Evolutionary conservation across 2,113 vertebrate species (phyloP).

Genomic region (Poeciliopsis occidentalis): DNA sequence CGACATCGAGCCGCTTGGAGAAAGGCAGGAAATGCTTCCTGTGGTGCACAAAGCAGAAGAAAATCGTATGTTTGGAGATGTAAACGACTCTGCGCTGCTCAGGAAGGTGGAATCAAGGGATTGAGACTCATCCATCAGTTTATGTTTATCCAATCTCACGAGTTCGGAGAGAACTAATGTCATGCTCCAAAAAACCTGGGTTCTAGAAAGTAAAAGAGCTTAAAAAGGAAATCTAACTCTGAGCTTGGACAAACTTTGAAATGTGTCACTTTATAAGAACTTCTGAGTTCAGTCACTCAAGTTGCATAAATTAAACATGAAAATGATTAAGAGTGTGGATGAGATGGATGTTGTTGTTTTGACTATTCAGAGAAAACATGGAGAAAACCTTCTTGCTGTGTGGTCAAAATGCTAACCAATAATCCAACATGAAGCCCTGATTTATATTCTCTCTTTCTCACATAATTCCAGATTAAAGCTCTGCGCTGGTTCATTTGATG

Average conservation of each 20-base stretch:
- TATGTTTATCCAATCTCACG: not conserved
- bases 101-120: not conserved
- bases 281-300: not conserved
- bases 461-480: not conserved
- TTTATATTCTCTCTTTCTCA: not conserved
- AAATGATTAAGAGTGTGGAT: too few relatives aligned
- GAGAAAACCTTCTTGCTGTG: not conserved
- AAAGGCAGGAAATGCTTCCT: slow-evolving; percentile 46
- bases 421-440: not conserved
- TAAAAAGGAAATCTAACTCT: not conserved
- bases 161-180: not conserved
- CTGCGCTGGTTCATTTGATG: not conserved
- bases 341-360: too few relatives aligned
- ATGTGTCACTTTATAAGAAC: not conserved
- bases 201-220: not conserved
- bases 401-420: too few relatives aligned
- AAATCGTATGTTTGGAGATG: slow-evolving; percentile 4
- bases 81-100: not conserved
- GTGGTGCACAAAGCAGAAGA: slow-evolving; percentile 28
- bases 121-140: slow-evolving; percentile 3
- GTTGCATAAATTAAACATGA: too few relatives aligned
- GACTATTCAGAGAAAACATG: not conserved
- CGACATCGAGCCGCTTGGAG: slow-evolving; percentile 15
- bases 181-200: not conserved
- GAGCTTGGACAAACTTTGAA: not conserved